A percentile compares a stretch with the other conserved stretches of the same genome.
Conservation (phyloP, 2,888 invertebrate genomes). For the Idaea dimidiata region DNA sequence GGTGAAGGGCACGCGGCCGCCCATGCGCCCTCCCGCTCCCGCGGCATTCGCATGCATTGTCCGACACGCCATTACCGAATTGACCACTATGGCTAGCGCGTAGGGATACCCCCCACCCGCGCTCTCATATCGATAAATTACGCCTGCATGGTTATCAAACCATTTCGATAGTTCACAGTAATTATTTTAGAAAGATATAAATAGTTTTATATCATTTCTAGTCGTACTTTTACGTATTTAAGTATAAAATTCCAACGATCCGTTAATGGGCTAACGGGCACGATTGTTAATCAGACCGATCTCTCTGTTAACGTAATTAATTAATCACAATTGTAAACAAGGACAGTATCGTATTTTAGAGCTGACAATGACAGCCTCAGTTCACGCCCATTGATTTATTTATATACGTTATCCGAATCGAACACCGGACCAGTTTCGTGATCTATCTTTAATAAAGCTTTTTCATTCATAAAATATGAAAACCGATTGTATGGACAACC, state of each 20-base stretch:
- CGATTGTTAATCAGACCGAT: conserved; percentile 33
- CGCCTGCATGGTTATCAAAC: not conserved
- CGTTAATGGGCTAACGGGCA: conserved; percentile 29
- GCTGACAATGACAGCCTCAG: conserved; percentile 26
- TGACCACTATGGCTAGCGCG: conserved; percentile 49
- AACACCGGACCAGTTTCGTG: conserved; percentile 16
- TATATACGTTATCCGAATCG: conserved; percentile 13
- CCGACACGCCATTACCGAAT: conserved; percentile 70
- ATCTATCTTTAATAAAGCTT: conserved; percentile 12
- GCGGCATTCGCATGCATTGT: conserved; percentile 61
- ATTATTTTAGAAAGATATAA: conserved; percentile 7
- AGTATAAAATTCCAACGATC: conserved; percentile 30
- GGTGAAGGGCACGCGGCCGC: conserved; percentile 72
- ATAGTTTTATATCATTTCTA: conserved; percentile 11
- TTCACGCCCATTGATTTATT: conserved; percentile 34
- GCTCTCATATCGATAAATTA: conserved; percentile 19
- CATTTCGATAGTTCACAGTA: conserved; percentile 19
- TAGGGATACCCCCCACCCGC: conserved; percentile 31
- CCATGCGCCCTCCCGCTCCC: conserved; percentile 53
- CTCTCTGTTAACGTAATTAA: conserved; percentile 32
- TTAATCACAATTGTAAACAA: conserved; percentile 35
- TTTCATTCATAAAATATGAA: conserved; percentile 10
- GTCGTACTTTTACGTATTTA: conserved; percentile 22
- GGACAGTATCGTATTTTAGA: conserved; percentile 33
- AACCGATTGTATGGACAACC: not conserved